Conservation (phyloP, 2,888 invertebrate species). For the Pardosa pseudoannulata region DNA sequence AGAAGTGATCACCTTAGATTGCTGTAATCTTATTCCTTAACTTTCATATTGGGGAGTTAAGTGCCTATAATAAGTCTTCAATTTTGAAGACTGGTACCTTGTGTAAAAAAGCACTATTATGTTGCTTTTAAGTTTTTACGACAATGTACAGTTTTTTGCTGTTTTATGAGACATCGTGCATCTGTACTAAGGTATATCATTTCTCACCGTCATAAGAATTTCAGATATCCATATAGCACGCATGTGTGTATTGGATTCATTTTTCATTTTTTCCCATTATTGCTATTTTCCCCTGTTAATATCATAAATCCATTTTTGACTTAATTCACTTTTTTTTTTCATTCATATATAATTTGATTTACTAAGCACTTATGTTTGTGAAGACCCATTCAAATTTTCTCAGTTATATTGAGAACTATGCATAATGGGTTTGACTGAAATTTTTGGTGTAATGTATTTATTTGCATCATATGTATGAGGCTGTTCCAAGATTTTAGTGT, state of each 20-base stretch:
- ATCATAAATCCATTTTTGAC: background rate
- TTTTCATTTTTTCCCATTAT: background rate
- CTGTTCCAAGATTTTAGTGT: background rate
- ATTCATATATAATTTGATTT: too few relatives aligned
- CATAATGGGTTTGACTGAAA: too few relatives aligned
- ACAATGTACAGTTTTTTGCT: constrained; percentile 61
- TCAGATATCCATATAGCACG: background rate
- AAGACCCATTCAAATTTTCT: too few relatives aligned
- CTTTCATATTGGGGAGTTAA: constrained; percentile 64
- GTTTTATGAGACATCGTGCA: constrained; percentile 49
- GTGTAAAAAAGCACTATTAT: constrained; percentile 38
- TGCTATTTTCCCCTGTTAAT: background rate
- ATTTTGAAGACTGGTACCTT: constrained; percentile 27
- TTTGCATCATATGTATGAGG: background rate
- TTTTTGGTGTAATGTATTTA: background rate
- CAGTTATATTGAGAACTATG: too few relatives aligned
- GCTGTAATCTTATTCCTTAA: constrained; percentile 56
- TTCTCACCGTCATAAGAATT: constrained; percentile 29
- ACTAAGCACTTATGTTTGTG: too few relatives aligned
- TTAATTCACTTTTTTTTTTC: background rate
- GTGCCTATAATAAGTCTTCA: constrained; percentile 53
- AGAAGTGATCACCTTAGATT: constrained; percentile 53
- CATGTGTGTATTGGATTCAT: background rate
- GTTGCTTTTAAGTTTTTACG: constrained; percentile 53
- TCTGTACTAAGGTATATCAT: constrained; percentile 55